Evolutionary conservation across 2,888 invertebrate species (phyloP).

Genomic region (Plagiodera versicolora): DNA sequence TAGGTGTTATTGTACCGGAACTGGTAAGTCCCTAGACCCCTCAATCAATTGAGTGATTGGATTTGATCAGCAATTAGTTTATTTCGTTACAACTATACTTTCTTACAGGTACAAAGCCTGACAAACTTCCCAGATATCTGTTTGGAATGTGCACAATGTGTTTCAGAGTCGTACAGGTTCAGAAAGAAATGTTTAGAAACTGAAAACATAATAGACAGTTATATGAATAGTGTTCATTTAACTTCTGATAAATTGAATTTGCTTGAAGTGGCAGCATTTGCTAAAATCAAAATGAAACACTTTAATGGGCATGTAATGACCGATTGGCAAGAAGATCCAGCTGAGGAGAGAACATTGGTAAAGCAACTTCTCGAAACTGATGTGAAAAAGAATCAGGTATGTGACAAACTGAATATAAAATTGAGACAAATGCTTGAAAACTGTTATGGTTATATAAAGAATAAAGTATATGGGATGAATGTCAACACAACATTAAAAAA

Average conservation of each 20-base stretch:
- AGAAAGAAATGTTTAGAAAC: slow-evolving; percentile 31
- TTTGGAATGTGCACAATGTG: slow-evolving; percentile 21
- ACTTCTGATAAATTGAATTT: slow-evolving; percentile 20
- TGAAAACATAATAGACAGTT: slow-evolving; percentile 31
- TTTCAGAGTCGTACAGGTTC: slow-evolving; percentile 26
- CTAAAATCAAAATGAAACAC: not conserved
- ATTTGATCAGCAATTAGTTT: too few species aligned
- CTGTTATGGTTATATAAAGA: too few species aligned
- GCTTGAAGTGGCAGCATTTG: slow-evolving; percentile 12
- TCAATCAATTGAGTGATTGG: too few species aligned
- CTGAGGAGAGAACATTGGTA: not conserved
- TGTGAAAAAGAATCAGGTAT: not conserved
- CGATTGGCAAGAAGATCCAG: slow-evolving; percentile 19
- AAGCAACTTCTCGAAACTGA: not conserved
- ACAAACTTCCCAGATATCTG: slow-evolving; percentile 32
- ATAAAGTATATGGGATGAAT: too few species aligned
- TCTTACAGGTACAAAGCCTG: slow-evolving; percentile 30
- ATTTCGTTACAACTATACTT: too few species aligned
- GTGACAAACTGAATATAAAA: not conserved
- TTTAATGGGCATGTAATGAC: slow-evolving; percentile 13
- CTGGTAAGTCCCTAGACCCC: slow-evolving; percentile 17
- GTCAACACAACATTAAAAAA: too few species aligned
- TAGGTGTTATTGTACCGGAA: slow-evolving; percentile 25
- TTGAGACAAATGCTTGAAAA: too few species aligned
- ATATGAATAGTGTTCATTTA: slow-evolving; percentile 17